Evolutionary conservation across 2,113 vertebrate genomes (phyloP), one percentile per base, ranked within the genome.

Genomic region (Prochilodus magdalenae): DNA sequence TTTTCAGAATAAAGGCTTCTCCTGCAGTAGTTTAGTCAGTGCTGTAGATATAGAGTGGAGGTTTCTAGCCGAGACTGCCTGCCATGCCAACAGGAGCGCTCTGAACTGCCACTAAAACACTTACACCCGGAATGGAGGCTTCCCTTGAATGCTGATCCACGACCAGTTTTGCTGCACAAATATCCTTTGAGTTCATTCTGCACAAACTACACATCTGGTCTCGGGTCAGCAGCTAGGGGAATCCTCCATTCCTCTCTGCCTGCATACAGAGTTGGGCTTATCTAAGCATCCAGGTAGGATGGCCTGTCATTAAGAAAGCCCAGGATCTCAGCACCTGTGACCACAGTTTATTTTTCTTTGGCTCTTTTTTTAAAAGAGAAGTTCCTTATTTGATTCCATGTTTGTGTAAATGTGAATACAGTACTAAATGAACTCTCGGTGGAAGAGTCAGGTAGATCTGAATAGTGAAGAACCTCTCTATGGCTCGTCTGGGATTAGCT

Each of bases 331-430:
- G 73, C 69, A 74, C 66, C 60, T 81, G 55, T 74, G 57, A 71
- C 59, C 62, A 76, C 69, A 73, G 60, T 81, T 22, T 73, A 15
- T 73, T 79, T 83, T 60, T 57, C 11, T 51, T 73, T 26, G n/a
- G 12, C 7, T 51, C n/a, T 69, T 62, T 72, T 65, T 84, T 77
- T 77, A 75, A 72, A 51, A 36, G 3, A 36, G 33, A 36, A 36
- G 33, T 36, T 36, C n/a, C 4, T 51, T 51, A 59, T 62, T 83
- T 73, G 26, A 80, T 69, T 86, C 57, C 73, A 75, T 76, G 79
- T 86, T 60, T 86, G 85, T 86, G 81, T 83, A 85, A 82, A 83
- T 85, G 81, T 86, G 77, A 80, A 83, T 80, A 22, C n/a, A 36
- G 65, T 67, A 77, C 44, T 80, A 60, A 82, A 80, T 82, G 80